phyloP scores from a whole-genome alignment of 1,140 invertebrate species.

The Ostrea denselamellosa region DNA sequence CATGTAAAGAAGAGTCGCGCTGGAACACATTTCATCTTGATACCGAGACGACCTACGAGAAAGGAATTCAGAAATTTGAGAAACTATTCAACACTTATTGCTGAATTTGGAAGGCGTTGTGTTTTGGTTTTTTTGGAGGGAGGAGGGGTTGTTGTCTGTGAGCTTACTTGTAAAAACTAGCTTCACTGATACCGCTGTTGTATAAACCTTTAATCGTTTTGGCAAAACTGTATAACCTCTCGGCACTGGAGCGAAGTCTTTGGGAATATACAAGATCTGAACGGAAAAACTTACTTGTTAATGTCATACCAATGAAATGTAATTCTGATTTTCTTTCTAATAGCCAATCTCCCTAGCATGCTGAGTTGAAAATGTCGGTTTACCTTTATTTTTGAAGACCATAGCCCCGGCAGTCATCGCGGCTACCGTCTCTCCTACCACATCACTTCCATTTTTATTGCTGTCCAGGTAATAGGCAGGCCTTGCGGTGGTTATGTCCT shows the following conservation, averaged over 20 bases:
- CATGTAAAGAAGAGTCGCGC: slow-evolving; percentile 83
- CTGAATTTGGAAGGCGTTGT: background rate
- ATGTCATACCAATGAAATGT: too few relatives aligned
- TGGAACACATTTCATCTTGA: slow-evolving; percentile 83
- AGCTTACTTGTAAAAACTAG: slow-evolving; percentile 71
- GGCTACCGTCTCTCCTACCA: slow-evolving; percentile 83
- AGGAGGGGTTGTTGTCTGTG: background rate
- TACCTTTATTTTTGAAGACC: slow-evolving; percentile 79
- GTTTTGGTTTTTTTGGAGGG: background rate
- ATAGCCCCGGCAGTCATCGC: slow-evolving; percentile 82
- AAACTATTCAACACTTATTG: background rate
- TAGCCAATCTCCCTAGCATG: too few relatives aligned
- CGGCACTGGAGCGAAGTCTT: slow-evolving; percentile 80
- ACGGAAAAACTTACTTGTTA: background rate
- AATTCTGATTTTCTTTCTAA: too few relatives aligned
- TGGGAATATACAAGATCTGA: slow-evolving; percentile 80
- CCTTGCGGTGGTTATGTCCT: slow-evolving; percentile 82
- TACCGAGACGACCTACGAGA: slow-evolving; percentile 80
- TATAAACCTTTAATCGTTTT: slow-evolving; percentile 81
- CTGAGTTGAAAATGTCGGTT: background rate
- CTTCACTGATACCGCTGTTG: slow-evolving; percentile 63
- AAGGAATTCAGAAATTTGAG: background rate
- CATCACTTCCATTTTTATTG: slow-evolving; percentile 82
- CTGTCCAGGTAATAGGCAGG: slow-evolving; percentile 83
- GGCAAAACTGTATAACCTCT: slow-evolving; percentile 82